Evolutionary conservation across 2,797 vertebrate genomes (phyloP), one percentile per base, ranked within the genome.

Genomic region (Sciurus carolinensis): DNA sequence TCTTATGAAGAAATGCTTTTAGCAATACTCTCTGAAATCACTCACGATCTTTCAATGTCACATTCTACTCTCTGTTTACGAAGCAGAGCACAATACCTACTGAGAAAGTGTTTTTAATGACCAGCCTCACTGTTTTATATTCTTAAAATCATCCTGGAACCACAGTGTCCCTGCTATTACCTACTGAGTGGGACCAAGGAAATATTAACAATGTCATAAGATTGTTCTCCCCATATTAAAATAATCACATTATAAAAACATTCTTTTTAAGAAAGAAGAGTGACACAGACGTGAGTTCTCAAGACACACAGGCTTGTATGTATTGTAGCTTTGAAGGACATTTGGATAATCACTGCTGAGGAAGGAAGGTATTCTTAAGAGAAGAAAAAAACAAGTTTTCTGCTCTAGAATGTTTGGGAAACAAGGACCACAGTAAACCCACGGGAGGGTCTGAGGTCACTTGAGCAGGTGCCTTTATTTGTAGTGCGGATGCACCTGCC

Each of bases 81-180:
- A 85, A 88, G 52, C 1, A 82, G 79, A 96, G 33, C 26, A 4
- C 59, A 33, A 33, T 0, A 15, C 12, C 42, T 28, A 42, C 85
- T 20, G 36, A 73, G 83, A 93, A 82, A 36, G 42, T 69, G n/a
- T 36, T 82, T 82, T 93, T 88, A 82, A 85, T 89, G 50, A 79
- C 69, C 17, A 36, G 50, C 10, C 28, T 54, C 36, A 39, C 75
- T 77, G 0, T 22, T 95, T 77, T 54, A 77, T 47, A 72, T 42
- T 88, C 59, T 92, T 85, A 47, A 80, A 81, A 13, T 66, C 42
- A 95, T 33, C 50, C 71, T 52, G 52, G 36, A 82, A 76, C 7
- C 76, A 59, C 28, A 77, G 6, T 0, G 54, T 92, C 67, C 39
- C 50, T 92, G 52, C 76, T 87, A 30, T 81, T 26, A 85, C 47